Conservation (phyloP, 2,113 vertebrate species). For the Chaenogobius annularis region DNA sequence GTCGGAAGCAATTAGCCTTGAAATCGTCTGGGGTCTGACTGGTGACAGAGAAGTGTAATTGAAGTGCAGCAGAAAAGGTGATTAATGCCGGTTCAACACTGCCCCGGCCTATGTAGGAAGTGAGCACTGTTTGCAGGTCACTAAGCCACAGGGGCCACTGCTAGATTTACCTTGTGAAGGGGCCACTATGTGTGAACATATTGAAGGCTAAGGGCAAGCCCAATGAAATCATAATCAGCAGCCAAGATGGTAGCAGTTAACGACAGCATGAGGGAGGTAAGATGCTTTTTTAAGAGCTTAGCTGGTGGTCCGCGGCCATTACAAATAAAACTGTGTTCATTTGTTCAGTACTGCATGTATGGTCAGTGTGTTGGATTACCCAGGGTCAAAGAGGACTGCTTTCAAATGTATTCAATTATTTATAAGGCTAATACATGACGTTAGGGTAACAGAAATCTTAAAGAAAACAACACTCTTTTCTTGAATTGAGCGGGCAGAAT, state of each 20-base stretch:
- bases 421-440: conserved; percentile 29
- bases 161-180: conserved; percentile 47
- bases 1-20: conserved; percentile 65
- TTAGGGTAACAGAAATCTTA: not conserved
- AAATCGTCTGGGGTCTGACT: conserved; percentile 42
- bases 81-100: conserved; percentile 55
- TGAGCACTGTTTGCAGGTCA: conserved; percentile 62
- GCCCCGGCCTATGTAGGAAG: conserved; percentile 59
- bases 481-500: too few species aligned
- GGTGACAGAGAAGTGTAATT: conserved; percentile 59
- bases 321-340: conserved; percentile 16
- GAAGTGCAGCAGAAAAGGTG: conserved; percentile 39
- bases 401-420: conserved; percentile 18
- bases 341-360: not conserved
- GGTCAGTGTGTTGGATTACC: not conserved
- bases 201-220: conserved; percentile 16
- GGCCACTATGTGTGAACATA: conserved; percentile 21
- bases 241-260: conserved; percentile 46
- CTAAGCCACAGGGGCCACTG: conserved; percentile 52
- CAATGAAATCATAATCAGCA: conserved; percentile 55
- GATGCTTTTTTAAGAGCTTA: conserved; percentile 38
- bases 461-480: conserved; percentile 5
- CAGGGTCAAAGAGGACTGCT: not conserved
- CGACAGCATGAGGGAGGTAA: conserved; percentile 27
- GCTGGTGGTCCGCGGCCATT: conserved; percentile 47